Percentiles rank a stretch among this genome's conserved stretches.
phyloP scores from a whole-genome alignment of 2,888 invertebrate species.

The Eilema depressum region DNA sequence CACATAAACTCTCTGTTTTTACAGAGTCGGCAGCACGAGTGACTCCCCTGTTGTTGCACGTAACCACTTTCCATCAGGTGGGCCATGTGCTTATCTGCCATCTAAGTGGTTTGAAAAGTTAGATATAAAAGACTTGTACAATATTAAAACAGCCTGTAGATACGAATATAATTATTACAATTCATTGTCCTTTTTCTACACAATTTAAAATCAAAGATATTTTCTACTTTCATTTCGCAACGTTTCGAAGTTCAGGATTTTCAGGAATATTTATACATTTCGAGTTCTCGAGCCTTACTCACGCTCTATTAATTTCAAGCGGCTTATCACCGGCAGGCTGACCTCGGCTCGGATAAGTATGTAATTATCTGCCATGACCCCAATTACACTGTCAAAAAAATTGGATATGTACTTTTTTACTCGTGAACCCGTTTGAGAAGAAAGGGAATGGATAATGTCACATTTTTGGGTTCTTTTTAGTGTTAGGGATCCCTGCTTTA shows the following conservation, averaged over 20 bases:
- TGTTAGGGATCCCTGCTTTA: constrained; percentile 18
- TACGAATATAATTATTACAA: not conserved
- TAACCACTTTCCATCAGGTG: too few species aligned
- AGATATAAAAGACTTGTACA: not conserved
- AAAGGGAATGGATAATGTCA: constrained; percentile 29
- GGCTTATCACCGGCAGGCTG: constrained; percentile 19
- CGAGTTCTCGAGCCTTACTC: constrained; percentile 11
- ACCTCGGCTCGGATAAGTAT: constrained; percentile 29
- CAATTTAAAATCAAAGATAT: constrained; percentile 9
- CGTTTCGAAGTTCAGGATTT: not conserved
- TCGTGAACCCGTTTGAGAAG: constrained; percentile 30
- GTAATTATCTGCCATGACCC: constrained; percentile 49
- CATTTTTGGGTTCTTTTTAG: constrained; percentile 19
- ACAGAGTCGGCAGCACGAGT: too few species aligned
- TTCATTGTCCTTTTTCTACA: not conserved
- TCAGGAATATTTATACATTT: constrained; percentile 14
- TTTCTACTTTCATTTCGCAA: not conserved
- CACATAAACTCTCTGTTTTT: too few species aligned
- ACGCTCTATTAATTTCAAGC: constrained; percentile 28
- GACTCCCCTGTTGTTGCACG: too few species aligned
- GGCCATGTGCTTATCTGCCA: too few species aligned
- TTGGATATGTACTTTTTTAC: not conserved
- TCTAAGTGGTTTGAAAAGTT: too few species aligned
- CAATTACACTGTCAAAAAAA: constrained; percentile 36
- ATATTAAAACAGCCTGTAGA: not conserved